Conservation (phyloP, 2,888 invertebrate genomes). For the Cancer borealis region DNA sequence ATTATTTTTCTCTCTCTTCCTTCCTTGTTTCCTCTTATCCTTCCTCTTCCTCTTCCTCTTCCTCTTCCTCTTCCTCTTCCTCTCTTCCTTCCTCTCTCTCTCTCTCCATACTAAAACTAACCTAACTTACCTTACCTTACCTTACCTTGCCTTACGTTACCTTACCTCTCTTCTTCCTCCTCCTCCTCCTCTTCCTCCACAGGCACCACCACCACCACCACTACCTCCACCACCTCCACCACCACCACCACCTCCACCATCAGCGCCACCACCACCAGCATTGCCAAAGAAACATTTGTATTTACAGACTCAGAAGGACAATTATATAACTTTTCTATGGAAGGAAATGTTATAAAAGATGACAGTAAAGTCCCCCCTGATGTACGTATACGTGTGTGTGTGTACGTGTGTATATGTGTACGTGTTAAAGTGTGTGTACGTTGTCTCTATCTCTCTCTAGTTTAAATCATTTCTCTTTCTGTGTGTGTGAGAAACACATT, state of each 20-base stretch:
- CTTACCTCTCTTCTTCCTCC: too few species aligned
- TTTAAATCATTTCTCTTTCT: neutral
- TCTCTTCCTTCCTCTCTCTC: neutral
- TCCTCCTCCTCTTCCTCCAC: too few species aligned
- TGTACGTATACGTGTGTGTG: slow-evolving; percentile 66
- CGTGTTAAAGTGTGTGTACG: too few species aligned
- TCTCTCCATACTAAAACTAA: neutral
- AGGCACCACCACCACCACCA: neutral
- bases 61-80: neutral
- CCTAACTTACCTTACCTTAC: too few species aligned
- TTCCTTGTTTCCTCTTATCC: neutral
- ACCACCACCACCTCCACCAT: neutral
- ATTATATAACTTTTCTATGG: slow-evolving; percentile 83
- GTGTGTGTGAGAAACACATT: too few species aligned
- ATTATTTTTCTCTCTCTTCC: neutral
- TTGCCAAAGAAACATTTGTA: slow-evolving; percentile 82
- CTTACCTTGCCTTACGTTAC: too few species aligned
- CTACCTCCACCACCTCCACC: neutral
- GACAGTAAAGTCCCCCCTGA: slow-evolving; percentile 82
- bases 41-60: neutral
- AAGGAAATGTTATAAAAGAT: slow-evolving; percentile 83
- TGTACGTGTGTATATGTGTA: neutral
- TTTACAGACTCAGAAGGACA: slow-evolving; percentile 83
- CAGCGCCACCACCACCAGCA: slow-evolving; percentile 55
- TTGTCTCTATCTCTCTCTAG: neutral